A percentile compares a stretch with the other conserved stretches of the same genome.
These are phyloP conservation scores for Ceratosolen fusciceps DNA, from an alignment of 1,140 invertebrate species.

Conservation along the genomic window DNA sequence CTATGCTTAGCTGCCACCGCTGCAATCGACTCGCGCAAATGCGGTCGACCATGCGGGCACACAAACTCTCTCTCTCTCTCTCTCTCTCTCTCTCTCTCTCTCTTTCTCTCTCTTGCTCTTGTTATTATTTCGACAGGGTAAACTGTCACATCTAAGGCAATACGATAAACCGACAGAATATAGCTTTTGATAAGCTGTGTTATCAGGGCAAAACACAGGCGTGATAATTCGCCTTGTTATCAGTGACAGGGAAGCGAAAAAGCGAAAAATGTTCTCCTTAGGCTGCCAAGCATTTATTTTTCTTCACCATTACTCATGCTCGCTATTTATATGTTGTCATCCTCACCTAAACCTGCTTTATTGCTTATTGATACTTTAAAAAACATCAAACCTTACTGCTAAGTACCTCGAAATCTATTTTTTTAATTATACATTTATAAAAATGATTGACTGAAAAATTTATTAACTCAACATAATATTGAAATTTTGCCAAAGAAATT, in stretches of 20 bases:
- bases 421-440: too few relatives aligned
- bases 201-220: background rate
- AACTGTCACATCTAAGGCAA: background rate
- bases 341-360: background rate
- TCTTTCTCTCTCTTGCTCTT: slow-evolving; percentile 9
- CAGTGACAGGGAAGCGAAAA: background rate
- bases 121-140: background rate
- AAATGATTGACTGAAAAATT: too few relatives aligned
- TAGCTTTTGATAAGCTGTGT: background rate
- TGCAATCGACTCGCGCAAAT: slow-evolving; percentile 65
- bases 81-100: background rate
- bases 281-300: too few relatives aligned
- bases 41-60: slow-evolving; percentile 61
- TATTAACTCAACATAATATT: too few relatives aligned
- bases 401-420: background rate
- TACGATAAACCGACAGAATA: background rate
- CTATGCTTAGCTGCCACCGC: slow-evolving; percentile 46
- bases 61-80: background rate
- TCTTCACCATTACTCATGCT: background rate
- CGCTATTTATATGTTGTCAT: background rate
- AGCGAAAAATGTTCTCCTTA: background rate
- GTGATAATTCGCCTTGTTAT: background rate
- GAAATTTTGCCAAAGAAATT: too few relatives aligned
- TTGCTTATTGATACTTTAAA: background rate
- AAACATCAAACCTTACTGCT: background rate